Evolutionary conservation across 2,797 vertebrate species (phyloP).

Genomic region (Pogoniulus pusillus): DNA sequence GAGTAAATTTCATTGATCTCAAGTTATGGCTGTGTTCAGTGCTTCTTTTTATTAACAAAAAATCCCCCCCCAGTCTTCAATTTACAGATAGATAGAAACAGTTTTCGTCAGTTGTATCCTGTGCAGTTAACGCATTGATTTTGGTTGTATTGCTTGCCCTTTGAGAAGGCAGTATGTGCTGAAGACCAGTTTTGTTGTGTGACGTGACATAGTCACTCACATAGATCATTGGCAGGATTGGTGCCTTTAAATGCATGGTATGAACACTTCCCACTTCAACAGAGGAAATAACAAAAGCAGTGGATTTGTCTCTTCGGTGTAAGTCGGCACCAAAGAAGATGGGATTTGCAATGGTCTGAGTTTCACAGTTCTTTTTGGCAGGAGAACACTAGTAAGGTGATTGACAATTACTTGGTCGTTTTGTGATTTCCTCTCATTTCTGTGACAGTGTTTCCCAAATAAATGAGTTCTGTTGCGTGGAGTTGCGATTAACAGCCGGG

Average conservation of each 20-base stretch:
- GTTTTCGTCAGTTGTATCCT: neutral
- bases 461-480: neutral
- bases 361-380: neutral
- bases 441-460: neutral
- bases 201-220: neutral
- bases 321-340: neutral
- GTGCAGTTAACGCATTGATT: neutral
- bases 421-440: neutral
- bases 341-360: neutral
- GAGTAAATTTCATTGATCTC: neutral
- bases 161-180: neutral
- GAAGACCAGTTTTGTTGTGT: neutral
- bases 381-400: neutral
- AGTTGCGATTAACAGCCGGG: neutral
- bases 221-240: neutral
- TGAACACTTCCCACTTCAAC: neutral
- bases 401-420: neutral
- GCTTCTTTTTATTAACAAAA: neutral
- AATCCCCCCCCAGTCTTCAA: neutral
- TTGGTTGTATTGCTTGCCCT: neutral
- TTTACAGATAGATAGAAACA: neutral
- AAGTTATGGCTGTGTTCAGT: neutral
- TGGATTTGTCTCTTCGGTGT: neutral
- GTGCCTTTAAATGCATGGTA: neutral
- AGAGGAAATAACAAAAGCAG: neutral